phyloP scores from a whole-genome alignment of 2,888 invertebrate genomes.

The Lissocephala sabroskyi region DNA sequence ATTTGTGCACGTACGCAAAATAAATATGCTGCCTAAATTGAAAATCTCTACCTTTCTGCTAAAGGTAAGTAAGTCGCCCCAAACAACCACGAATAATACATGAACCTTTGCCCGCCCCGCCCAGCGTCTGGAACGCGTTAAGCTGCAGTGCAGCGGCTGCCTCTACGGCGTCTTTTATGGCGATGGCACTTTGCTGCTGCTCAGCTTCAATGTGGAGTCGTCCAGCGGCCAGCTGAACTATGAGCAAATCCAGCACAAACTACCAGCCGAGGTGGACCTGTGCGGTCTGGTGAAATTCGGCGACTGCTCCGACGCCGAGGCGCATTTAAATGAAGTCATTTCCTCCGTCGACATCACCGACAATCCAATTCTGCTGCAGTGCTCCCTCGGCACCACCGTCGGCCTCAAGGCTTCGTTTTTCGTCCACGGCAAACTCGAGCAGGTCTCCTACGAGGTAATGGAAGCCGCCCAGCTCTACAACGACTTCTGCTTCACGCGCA shows the following conservation, averaged over 20 bases:
- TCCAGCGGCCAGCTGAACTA: conserved; percentile 74
- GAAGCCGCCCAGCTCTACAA: conserved; percentile 78
- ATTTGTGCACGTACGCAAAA: conserved; percentile 8
- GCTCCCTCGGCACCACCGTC: conserved; percentile 75
- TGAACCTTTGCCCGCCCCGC: too few relatives aligned
- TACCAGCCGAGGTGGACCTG: conserved; percentile 84
- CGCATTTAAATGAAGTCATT: conserved; percentile 77
- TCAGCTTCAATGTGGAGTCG: conserved; percentile 80
- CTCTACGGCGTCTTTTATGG: conserved; percentile 84
- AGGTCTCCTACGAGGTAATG: conserved; percentile 77
- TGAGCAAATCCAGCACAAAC: conserved; percentile 75
- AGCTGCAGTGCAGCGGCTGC: conserved; percentile 79
- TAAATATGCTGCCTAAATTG: conserved; percentile 80
- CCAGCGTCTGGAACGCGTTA: conserved; percentile 79
- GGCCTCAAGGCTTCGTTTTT: conserved; percentile 79
- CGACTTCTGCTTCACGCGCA: conserved; percentile 81
- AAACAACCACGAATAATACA: too few relatives aligned
- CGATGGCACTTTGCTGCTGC: conserved; percentile 79
- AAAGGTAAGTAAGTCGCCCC: conserved; percentile 77
- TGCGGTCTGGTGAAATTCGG: conserved; percentile 83
- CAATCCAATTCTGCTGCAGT: conserved; percentile 80
- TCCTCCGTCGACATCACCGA: conserved; percentile 86
- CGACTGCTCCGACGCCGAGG: conserved; percentile 76
- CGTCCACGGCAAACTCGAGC: conserved; percentile 81
- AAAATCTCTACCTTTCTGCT: conserved; percentile 81